Evolutionary conservation across 2,888 invertebrate genomes (phyloP).

Genomic region (Philhelius pedissequus): DNA sequence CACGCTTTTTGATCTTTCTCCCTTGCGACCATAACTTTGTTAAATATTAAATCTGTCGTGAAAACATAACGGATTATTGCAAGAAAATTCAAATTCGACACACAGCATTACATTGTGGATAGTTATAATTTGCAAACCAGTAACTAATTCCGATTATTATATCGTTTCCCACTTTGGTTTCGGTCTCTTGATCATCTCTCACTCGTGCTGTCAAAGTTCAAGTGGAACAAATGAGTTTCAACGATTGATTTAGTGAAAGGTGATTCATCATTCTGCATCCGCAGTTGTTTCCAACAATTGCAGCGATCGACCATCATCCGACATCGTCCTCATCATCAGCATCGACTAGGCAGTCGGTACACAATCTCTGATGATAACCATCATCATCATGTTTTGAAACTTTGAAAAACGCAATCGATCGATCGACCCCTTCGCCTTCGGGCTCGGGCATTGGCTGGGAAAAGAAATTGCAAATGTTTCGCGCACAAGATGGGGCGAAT

Average conservation of each 20-base stretch:
- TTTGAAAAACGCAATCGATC: constrained; percentile 27
- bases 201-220: constrained; percentile 59
- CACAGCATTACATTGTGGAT: neutral
- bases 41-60: neutral
- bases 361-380: constrained; percentile 28
- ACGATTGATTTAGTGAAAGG: constrained; percentile 67
- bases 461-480: constrained; percentile 48
- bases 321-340: constrained; percentile 12
- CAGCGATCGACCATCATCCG: neutral
- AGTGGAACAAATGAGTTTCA: constrained; percentile 66
- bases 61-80: neutral
- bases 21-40: no score
- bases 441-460: constrained; percentile 3
- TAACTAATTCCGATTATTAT: constrained; percentile 37
- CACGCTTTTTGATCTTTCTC: no score
- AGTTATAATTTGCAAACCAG: constrained; percentile 11
- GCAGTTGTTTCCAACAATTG: constrained; percentile 38
- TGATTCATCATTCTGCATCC: constrained; percentile 57
- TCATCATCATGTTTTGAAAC: constrained; percentile 13
- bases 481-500: constrained; percentile 44
- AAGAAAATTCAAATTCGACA: neutral
- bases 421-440: constrained; percentile 29
- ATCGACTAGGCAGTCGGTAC: no score
- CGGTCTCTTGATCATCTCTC: constrained; percentile 30
- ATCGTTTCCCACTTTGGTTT: constrained; percentile 11